Evolutionary conservation across 2,113 vertebrate genomes (phyloP).

Genomic region (Poicephalus gulielmi): DNA sequence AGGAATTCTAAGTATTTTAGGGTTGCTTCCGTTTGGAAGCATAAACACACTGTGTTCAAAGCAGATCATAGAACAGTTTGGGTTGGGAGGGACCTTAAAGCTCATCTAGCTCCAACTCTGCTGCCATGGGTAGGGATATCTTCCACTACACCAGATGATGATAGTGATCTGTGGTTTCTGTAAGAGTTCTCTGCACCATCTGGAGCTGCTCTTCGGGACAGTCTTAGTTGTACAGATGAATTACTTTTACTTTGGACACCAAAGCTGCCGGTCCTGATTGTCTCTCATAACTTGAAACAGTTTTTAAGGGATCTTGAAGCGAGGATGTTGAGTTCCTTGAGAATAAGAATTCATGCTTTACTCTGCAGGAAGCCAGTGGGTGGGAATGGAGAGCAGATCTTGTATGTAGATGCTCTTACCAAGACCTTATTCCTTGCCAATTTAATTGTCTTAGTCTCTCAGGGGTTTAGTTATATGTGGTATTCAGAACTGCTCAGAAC

Average conservation of each 20-base stretch:
- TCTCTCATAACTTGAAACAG: neutral
- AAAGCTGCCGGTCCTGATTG: neutral
- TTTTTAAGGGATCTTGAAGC: neutral
- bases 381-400: neutral
- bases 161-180: neutral
- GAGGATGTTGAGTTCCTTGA: neutral
- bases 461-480: neutral
- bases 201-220: neutral
- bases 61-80: neutral
- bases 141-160: neutral
- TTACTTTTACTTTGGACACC: neutral
- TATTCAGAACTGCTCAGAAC: neutral
- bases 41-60: neutral
- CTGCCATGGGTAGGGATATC: neutral
- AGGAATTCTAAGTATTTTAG: neutral
- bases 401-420: rapidly evolving
- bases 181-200: neutral
- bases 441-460: neutral
- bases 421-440: neutral
- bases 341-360: neutral
- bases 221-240: neutral
- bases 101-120: neutral
- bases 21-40: neutral
- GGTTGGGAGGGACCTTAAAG: neutral
- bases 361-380: neutral